A percentile compares a stretch with the other conserved stretches of the same genome.
These are phyloP conservation scores for Coreius guichenoti DNA, from an alignment of 2,797 vertebrate genomes.

Conservation along the genomic window DNA sequence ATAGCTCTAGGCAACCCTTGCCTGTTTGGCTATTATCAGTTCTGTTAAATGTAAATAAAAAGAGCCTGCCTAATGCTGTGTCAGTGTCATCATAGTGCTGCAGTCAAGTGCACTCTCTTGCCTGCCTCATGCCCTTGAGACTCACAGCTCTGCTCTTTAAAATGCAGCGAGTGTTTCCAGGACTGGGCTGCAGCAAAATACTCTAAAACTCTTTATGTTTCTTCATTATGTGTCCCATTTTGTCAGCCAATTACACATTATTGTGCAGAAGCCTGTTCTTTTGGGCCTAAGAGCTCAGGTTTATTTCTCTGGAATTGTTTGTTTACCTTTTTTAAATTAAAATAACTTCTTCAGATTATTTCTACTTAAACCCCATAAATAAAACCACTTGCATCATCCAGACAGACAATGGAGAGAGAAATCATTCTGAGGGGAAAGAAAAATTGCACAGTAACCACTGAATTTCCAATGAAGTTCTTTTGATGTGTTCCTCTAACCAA, in stretches of 20 bases:
- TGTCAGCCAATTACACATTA: background rate
- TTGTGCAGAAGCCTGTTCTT: background rate
- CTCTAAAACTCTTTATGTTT: constrained; percentile 8
- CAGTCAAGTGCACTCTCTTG: constrained; percentile 23
- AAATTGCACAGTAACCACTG: too few relatives aligned
- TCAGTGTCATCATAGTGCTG: constrained; percentile 17
- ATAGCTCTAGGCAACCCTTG: background rate
- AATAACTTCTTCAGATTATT: background rate
- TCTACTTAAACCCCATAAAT: background rate
- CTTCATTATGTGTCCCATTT: background rate
- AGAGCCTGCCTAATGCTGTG: background rate
- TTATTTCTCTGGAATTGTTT: background rate
- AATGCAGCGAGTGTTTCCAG: constrained; percentile 20
- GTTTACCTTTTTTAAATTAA: background rate
- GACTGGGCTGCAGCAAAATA: constrained; percentile 32
- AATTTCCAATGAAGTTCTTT: background rate
- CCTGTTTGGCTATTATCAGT: background rate
- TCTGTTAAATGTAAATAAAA: background rate
- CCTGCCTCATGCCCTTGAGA: constrained; percentile 37
- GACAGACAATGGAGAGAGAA: background rate
- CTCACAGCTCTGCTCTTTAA: constrained; percentile 36
- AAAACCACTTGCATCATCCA: background rate
- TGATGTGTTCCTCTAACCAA: background rate
- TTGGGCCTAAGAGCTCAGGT: background rate
- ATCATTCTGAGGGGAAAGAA: background rate